A percentile compares a stretch with the other conserved stretches of the same genome.
Conservation (phyloP, 2,888 invertebrate genomes). For the Sclerodermus sp. region DNA sequence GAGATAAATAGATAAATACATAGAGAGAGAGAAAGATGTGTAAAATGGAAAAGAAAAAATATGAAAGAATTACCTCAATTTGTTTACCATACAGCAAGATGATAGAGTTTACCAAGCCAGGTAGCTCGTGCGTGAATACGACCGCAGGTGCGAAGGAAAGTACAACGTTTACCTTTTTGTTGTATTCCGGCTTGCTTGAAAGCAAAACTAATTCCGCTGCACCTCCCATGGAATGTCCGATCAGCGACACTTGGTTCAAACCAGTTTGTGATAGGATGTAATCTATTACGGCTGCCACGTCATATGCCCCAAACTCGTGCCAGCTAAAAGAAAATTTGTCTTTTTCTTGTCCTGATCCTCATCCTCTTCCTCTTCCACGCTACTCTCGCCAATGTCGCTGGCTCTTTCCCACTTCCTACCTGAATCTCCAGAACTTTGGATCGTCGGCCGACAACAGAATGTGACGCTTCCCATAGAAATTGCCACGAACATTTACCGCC, state of each 20-base stretch:
- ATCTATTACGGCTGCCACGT: constrained; percentile 38
- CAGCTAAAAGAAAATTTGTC: constrained; percentile 27
- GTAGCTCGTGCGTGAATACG: constrained; percentile 38
- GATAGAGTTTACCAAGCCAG: constrained; percentile 32
- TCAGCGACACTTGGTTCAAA: constrained; percentile 32
- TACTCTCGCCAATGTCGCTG: too few relatives aligned
- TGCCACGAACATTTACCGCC: constrained; percentile 63
- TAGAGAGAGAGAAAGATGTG: too few relatives aligned
- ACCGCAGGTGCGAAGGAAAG: constrained; percentile 41
- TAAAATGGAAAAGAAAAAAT: too few relatives aligned
- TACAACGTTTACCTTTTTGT: constrained; percentile 39
- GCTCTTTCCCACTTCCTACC: too few relatives aligned
- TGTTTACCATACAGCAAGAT: constrained; percentile 37
- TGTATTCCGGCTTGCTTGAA: constrained; percentile 42
- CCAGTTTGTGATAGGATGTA: constrained; percentile 34
- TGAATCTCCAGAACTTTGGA: constrained; percentile 62
- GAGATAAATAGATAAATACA: too few relatives aligned
- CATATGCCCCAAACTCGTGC: constrained; percentile 43
- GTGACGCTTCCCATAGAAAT: constrained; percentile 58
- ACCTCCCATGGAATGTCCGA: constrained; percentile 47
- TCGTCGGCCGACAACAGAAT: constrained; percentile 54
- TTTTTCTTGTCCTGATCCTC: too few relatives aligned
- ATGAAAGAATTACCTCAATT: constrained; percentile 25
- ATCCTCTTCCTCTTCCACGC: too few relatives aligned
- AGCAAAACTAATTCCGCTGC: constrained; percentile 39